phyloP scores from a whole-genome alignment of 1,140 invertebrate species.

The Zaprionus africanus region DNA sequence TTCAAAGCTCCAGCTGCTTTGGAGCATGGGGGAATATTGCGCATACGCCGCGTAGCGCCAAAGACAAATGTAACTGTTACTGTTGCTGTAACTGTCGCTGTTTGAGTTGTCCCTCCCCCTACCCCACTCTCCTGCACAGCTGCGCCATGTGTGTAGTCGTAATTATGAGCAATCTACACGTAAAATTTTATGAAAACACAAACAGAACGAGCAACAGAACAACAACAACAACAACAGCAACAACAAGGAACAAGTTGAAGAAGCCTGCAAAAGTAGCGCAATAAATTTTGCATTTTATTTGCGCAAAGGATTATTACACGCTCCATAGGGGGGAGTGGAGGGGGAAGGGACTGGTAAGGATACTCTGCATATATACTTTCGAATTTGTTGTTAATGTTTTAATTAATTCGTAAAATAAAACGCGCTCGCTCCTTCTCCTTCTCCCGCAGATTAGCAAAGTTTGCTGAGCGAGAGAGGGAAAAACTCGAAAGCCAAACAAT shows the following conservation, averaged over 20 bases:
- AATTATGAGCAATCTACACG: slow-evolving; percentile 75
- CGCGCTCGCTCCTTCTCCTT: slow-evolving; percentile 1
- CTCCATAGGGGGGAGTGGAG: slow-evolving; percentile 11
- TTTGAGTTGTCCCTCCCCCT: slow-evolving; percentile 25
- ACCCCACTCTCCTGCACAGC: slow-evolving; percentile 8
- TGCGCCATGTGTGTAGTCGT: slow-evolving; percentile 56
- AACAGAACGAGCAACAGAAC: slow-evolving; percentile 17
- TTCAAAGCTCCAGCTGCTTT: neutral
- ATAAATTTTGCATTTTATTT: slow-evolving; percentile 79
- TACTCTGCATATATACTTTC: slow-evolving; percentile 21
- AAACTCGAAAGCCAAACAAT: slow-evolving; percentile 35
- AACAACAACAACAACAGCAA: neutral
- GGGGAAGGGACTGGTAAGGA: slow-evolving; percentile 24
- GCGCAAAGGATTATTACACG: slow-evolving; percentile 52
- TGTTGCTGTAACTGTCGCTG: slow-evolving; percentile 32
- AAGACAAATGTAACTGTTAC: slow-evolving; percentile 59
- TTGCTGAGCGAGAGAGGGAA: neutral
- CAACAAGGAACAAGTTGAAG: slow-evolving; percentile 1
- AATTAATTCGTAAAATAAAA: slow-evolving; percentile 73
- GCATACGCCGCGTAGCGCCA: slow-evolving; percentile 59
- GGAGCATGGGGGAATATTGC: slow-evolving; percentile 36
- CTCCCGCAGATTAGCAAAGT: slow-evolving; percentile 38
- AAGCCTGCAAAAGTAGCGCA: slow-evolving; percentile 33
- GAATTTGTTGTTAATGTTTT: slow-evolving; percentile 71
- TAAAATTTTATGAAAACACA: slow-evolving; percentile 57